A percentile compares a stretch with the other conserved stretches of the same genome.
Conservation (phyloP, 1,140 invertebrate species). For the Drosophila repletoides region DNA sequence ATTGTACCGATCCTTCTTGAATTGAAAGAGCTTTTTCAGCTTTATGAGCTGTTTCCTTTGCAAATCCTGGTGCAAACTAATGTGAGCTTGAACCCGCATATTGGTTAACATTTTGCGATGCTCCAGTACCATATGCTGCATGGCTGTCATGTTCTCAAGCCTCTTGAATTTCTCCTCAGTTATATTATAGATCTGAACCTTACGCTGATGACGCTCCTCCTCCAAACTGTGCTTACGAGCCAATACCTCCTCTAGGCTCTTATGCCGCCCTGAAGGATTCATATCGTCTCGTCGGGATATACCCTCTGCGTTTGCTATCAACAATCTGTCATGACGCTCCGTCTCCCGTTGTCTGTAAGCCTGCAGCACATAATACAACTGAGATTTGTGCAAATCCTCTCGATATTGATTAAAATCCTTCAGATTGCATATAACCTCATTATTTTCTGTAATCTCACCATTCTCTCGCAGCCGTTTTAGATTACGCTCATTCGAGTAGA, state of each 20-base stretch:
- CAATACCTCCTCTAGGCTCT: slow-evolving; percentile 56
- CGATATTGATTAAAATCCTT: slow-evolving; percentile 80
- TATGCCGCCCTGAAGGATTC: slow-evolving; percentile 47
- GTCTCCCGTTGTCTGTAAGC: slow-evolving; percentile 63
- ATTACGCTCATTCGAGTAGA: slow-evolving; percentile 71
- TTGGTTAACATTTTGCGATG: slow-evolving; percentile 69
- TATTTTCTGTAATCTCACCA: slow-evolving; percentile 70
- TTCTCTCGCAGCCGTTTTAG: slow-evolving; percentile 70
- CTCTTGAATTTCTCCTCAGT: slow-evolving; percentile 56
- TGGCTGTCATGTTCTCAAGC: slow-evolving; percentile 44
- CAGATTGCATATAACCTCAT: slow-evolving; percentile 78
- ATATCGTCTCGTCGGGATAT: slow-evolving; percentile 67
- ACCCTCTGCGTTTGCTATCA: slow-evolving; percentile 68
- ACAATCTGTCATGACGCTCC: slow-evolving; percentile 65
- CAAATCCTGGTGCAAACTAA: slow-evolving; percentile 55
- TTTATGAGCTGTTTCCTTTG: slow-evolving; percentile 69
- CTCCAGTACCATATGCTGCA: slow-evolving; percentile 53
- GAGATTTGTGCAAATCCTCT: slow-evolving; percentile 76
- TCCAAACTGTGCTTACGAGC: slow-evolving; percentile 50
- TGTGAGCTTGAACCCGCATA: slow-evolving; percentile 56
- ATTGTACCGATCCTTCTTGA: slow-evolving; percentile 71
- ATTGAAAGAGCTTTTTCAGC: slow-evolving; percentile 74
- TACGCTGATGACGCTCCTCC: slow-evolving; percentile 38
- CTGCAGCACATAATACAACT: slow-evolving; percentile 73
- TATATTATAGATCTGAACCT: slow-evolving; percentile 41